Base-by-base conservation (phyloP, 2,888 invertebrate genomes). In the Luperina nickerlii region DNA sequence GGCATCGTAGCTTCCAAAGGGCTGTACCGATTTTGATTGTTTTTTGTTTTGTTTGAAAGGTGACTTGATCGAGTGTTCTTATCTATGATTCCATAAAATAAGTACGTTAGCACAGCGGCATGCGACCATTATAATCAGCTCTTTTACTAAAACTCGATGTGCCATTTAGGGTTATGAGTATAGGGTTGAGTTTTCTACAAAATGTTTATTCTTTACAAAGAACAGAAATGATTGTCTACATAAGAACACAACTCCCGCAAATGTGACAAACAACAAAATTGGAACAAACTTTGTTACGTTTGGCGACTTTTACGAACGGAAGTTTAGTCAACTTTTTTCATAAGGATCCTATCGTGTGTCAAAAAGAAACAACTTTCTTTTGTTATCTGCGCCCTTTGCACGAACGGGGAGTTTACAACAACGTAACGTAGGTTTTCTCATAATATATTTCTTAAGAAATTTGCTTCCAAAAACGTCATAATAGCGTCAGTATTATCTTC, bases 271-370 rank as follows among this genome's bases (percentile, higher is more conserved):
- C 57, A 11, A 11, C n/a, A 57, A 57, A 57, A 57, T 57, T 11
- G 24, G 57, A 57, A 57, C 24, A n/a, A 57, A 57, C 57, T 57
- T 63, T 79, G 70, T 70, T 57, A 65, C 32, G n/a, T 66, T 70
- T 70, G 24, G 38, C 2, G 45, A 78, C 54, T 18, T 27, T 32
- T 51, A 11, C 45, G n/a, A 32, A 69, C 42, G 1, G 38, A 78
- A 79, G 45, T 71, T 65, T 60, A 5, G 18, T 24, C 13, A 65
- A 78, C 20, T 78, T 70, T 70, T 38, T 45, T 57, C 45, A 79
- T 78, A 70, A 69, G 79, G 32, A 78, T 78, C 63, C 5, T 32
- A n/a, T 24, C 63, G 63, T 69, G 20, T 3, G 9, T 62, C 18
- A 32, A 15, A 18, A 69, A 69, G 20, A 20, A 54, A 69, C 2